Evolutionary conservation across 2,888 invertebrate species (phyloP), one percentile per base, ranked within the genome.

Genomic region (Napeogenes sylphis): DNA sequence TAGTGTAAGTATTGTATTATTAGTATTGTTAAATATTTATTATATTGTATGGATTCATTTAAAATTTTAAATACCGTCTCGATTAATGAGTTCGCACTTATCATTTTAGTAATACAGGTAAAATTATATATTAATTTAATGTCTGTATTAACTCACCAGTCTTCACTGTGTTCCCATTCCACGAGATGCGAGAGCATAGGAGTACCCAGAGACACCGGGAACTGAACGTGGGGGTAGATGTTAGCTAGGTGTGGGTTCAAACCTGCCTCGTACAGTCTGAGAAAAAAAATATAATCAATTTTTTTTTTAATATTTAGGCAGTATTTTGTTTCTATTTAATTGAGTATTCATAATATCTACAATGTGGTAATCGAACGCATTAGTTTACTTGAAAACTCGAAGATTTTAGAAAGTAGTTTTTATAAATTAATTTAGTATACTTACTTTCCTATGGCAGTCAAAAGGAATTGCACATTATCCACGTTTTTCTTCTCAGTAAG

Each of bases 181-280:
- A 98, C 92, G 2, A 95, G 86, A 4, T 97, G 94, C 0, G 96
- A 92, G 55, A 98, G 91, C 93, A 95, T 95, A 0, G 96, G 95
- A 0, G 98, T 98, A 2, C 95, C 95, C 42, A 94, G 92, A 0
- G 97, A 95, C 1, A 98, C 98, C 0, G 98, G 98, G 82, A 93
- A 97, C 53, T 92, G 76, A 0, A 97, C 89, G 35, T 91, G 81
- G 0, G 97, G 95, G 82, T 97, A 98, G 51, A 99, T 87, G 62
- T 94, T 93, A 1, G 94, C 92, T 4, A 97, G 82, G 66, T 94
- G 92, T 1, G 96, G 93, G 74, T 95, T 94, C 60, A 95, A 76
- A 2, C 99, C 98, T 35, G 92, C 90, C 68, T 94, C 93, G 83
- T 95, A 98, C 66, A 98, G 81, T 72, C 95, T 96, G 75, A 35